Conservation (phyloP, 2,888 invertebrate species). For the Stenodema calcarata region DNA sequence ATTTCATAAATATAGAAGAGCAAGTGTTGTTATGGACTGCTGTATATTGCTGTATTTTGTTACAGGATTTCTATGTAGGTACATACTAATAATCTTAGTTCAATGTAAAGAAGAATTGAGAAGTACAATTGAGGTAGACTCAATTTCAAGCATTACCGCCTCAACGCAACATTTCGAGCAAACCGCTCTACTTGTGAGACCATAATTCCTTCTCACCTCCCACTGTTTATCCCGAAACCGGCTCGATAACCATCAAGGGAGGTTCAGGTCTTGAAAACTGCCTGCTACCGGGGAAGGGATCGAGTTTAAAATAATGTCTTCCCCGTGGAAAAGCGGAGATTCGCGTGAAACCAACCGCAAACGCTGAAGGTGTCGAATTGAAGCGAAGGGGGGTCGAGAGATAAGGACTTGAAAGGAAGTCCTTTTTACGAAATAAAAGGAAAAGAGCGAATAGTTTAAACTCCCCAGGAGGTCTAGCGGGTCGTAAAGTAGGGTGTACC, state of each 20-base stretch:
- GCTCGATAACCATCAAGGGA: neutral
- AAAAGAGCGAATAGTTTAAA: slow-evolving; percentile 6
- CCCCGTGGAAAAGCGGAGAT: slow-evolving; percentile 5
- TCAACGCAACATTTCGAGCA: neutral
- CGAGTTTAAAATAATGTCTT: slow-evolving; percentile 13
- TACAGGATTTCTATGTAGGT: too few species aligned
- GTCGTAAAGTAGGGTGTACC: neutral
- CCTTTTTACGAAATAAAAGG: neutral
- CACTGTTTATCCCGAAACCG: neutral
- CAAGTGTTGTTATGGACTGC: too few species aligned
- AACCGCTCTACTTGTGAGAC: neutral
- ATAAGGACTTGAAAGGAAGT: neutral
- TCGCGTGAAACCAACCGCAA: slow-evolving; percentile 1
- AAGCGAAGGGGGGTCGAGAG: neutral
- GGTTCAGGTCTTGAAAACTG: neutral
- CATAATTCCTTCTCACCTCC: slow-evolving; percentile 12
- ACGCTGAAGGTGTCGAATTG: neutral
- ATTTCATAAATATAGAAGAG: too few species aligned
- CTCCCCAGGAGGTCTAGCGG: slow-evolving; percentile 5
- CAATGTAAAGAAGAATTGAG: too few species aligned
- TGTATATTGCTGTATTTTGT: too few species aligned
- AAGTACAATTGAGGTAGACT: too few species aligned
- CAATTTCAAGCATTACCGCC: neutral
- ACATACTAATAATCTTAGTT: too few species aligned
- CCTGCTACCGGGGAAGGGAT: neutral